Evolutionary conservation across 2,113 vertebrate species (phyloP).

Genomic region (Notechis scutatus): DNA sequence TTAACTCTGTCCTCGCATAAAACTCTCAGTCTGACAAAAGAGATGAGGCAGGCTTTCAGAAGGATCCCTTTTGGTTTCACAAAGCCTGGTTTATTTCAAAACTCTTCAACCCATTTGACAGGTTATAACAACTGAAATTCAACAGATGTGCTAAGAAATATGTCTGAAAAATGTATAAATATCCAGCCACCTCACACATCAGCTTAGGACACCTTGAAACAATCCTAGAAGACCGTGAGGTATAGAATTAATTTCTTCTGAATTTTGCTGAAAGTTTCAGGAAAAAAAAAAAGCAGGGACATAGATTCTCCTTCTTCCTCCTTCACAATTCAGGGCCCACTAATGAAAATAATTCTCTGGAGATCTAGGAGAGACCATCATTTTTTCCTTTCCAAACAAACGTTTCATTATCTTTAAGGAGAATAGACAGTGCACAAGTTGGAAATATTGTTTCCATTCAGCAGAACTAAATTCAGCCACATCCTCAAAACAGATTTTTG

Average conservation of each 20-base stretch:
- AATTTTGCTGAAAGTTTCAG: neutral
- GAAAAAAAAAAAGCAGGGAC: neutral
- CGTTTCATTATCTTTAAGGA: neutral
- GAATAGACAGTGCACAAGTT: neutral
- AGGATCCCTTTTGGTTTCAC: constrained; percentile 33
- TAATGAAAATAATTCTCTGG: neutral
- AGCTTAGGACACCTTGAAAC: neutral
- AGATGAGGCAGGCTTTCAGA: constrained; percentile 31
- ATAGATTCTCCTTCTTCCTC: neutral
- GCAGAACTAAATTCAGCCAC: neutral
- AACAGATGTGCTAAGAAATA: constrained; percentile 29
- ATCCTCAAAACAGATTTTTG: neutral
- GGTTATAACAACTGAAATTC: constrained; percentile 49
- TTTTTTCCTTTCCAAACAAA: neutral
- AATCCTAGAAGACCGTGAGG: neutral
- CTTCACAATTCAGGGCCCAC: neutral
- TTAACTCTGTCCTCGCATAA: constrained; percentile 28
- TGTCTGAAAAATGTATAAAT: constrained; percentile 12
- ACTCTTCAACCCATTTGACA: constrained; percentile 41
- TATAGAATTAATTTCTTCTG: neutral
- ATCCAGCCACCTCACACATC: constrained; percentile 14
- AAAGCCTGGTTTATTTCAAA: constrained; percentile 52
- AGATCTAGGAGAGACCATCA: neutral
- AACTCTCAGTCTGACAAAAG: constrained; percentile 46
- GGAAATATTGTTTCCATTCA: neutral